Conservation (phyloP, 1,140 invertebrate genomes). For the honey bee (Apis mellifera) region Amel_HAv3.1 CM009942.2:5671001-5671500, state of each 20-base stretch:
- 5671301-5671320: background rate
- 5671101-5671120: conserved; percentile 58
- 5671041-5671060: conserved; percentile 42
- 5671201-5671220: conserved; percentile 22
- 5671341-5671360: background rate
- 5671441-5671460: conserved; percentile 10
- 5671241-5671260: background rate
- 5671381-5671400: background rate
- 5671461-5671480: background rate
- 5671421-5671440: conserved; percentile 21
- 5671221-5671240: conserved; percentile 19
- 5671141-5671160: conserved; percentile 46
- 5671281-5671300: background rate
- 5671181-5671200: conserved; percentile 4
- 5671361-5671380: background rate
- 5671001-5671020: conserved; percentile 40
- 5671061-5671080: conserved; percentile 36
- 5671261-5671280: background rate
- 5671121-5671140: conserved; percentile 40
- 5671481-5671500: background rate
- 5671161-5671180: conserved; percentile 30
- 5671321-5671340: background rate
- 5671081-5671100: conserved; percentile 57
- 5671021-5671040: conserved; percentile 38
- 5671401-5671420: background rate